These are phyloP conservation scores for Synaphobranchus kaupii DNA, from an alignment of 2,797 vertebrate species.

Conservation along the genomic window DNA sequence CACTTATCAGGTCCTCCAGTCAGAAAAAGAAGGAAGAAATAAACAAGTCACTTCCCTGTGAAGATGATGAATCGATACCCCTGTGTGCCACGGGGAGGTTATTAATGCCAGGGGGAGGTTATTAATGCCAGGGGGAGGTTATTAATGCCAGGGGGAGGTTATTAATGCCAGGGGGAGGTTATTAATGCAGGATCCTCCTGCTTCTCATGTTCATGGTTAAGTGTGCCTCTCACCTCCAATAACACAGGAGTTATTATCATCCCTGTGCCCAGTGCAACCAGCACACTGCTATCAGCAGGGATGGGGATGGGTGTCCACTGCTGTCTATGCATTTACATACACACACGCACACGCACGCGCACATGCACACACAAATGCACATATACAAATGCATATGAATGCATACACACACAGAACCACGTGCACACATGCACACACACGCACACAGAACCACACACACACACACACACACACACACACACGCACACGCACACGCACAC, in stretches of 20 bases:
- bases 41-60: background rate
- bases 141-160: too few species aligned
- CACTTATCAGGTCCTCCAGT: background rate
- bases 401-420: too few species aligned
- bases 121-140: too few species aligned
- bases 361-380: background rate
- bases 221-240: slow-evolving; percentile 1
- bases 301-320: background rate
- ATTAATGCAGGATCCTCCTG: background rate
- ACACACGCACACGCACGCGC: background rate
- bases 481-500: too few species aligned
- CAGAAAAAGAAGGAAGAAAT: background rate
- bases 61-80: background rate
- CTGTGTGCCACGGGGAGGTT: background rate
- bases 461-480: background rate
- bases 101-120: too few species aligned
- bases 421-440: too few species aligned
- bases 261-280: background rate
- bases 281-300: background rate
- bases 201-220: background rate
- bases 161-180: background rate
- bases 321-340: background rate
- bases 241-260: background rate
- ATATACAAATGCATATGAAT: background rate
- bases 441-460: background rate